Percentiles rank a stretch among this genome's conserved stretches.
These are phyloP conservation scores for Conops quadrifasciatus DNA, from an alignment of 2,888 invertebrate species.

Conservation along the genomic window DNA sequence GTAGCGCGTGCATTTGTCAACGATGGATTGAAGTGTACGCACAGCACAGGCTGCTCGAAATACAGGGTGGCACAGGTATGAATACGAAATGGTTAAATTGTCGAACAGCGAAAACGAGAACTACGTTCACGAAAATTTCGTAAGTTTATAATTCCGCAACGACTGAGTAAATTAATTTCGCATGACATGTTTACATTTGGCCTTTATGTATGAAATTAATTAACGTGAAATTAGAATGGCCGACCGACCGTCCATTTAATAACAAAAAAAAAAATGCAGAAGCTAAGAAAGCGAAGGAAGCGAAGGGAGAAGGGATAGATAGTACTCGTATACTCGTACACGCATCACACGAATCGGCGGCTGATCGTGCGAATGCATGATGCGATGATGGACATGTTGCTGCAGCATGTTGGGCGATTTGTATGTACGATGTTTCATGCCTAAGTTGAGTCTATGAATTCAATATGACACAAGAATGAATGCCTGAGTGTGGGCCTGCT, in stretches of 20 bases:
- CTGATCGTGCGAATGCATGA: not conserved
- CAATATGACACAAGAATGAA: too few relatives aligned
- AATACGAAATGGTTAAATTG: not conserved
- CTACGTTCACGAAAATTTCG: too few relatives aligned
- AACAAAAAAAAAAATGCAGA: not conserved
- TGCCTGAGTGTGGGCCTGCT: too few relatives aligned
- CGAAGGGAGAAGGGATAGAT: not conserved
- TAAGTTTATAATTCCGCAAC: slow-evolving; percentile 16
- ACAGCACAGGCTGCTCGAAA: not conserved
- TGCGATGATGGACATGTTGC: slow-evolving; percentile 33
- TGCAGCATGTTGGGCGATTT: slow-evolving; percentile 41
- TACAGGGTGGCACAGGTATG: slow-evolving; percentile 24
- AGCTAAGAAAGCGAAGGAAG: not conserved
- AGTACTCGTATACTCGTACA: too few relatives aligned
- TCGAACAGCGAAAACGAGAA: too few relatives aligned
- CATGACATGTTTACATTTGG: slow-evolving; percentile 41
- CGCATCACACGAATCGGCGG: too few relatives aligned
- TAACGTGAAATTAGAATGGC: slow-evolving; percentile 19
- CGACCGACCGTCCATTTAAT: not conserved
- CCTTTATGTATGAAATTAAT: slow-evolving; percentile 35
- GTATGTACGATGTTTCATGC: not conserved
- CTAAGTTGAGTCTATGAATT: too few relatives aligned
- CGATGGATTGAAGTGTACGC: not conserved
- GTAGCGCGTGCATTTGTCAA: not conserved
- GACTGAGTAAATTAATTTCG: slow-evolving; percentile 35